Conservation (phyloP, 92 coral and sea anemone species). For the Plumapathes pennacea region DNA sequence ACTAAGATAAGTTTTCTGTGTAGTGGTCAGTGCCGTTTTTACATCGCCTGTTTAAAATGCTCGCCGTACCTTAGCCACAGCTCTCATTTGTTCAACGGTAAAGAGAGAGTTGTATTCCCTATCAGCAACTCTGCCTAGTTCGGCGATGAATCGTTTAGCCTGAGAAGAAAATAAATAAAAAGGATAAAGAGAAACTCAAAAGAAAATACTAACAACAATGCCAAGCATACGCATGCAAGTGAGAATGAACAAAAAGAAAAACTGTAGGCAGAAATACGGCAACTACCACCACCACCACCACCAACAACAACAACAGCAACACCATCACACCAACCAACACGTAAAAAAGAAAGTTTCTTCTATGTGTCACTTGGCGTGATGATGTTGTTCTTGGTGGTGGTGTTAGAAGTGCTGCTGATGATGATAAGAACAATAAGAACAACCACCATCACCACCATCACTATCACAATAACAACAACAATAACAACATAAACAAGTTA, state of each 20-base stretch:
- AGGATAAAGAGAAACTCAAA: not conserved
- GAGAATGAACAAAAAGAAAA: not conserved
- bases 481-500: slow-evolving; percentile 4
- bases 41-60: too few relatives aligned
- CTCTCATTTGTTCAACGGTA: slow-evolving; percentile 85
- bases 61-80: slow-evolving; percentile 70
- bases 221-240: not conserved
- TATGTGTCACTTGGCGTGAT: too few relatives aligned
- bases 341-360: not conserved
- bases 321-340: not conserved
- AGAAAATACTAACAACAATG: too few relatives aligned
- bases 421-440: too few relatives aligned
- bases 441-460: too few relatives aligned
- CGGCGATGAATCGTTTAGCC: slow-evolving; percentile 98
- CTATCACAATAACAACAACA: too few relatives aligned
- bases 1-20: too few relatives aligned
- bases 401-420: too few relatives aligned
- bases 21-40: too few relatives aligned
- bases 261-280: not conserved
- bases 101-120: slow-evolving; percentile 93
- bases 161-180: slow-evolving; percentile 19
- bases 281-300: not conserved
- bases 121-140: slow-evolving; percentile 81
- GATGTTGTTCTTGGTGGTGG: too few relatives aligned
- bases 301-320: not conserved